A percentile compares a stretch with the other conserved stretches of the same genome.
Conservation (phyloP, 1,140 invertebrate species). For the Solen grandis region DNA sequence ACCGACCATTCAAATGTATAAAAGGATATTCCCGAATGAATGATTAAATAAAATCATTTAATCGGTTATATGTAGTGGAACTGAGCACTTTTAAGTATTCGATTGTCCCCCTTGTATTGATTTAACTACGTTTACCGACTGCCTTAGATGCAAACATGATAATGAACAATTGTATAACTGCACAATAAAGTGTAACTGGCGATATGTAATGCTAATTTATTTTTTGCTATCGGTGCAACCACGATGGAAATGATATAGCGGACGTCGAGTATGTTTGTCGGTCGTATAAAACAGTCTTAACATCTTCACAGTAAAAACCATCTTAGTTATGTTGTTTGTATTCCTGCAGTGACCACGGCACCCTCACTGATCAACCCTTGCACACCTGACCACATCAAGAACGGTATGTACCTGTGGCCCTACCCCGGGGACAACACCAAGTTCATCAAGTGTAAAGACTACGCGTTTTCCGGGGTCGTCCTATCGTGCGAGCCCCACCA, state of each 20-base stretch:
- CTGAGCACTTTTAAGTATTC: too few species aligned
- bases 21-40: too few species aligned
- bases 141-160: too few species aligned
- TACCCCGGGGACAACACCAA: conserved; percentile 3
- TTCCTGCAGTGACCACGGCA: neutral
- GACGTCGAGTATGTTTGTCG: neutral
- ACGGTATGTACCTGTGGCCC: neutral
- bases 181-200: neutral
- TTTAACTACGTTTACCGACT: too few species aligned
- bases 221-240: neutral
- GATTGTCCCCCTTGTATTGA: too few species aligned
- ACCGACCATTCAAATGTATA: too few species aligned
- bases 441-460: conserved; percentile 24
- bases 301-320: neutral
- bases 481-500: conserved; percentile 9
- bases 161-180: too few species aligned
- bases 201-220: neutral
- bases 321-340: neutral
- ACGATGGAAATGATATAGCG: neutral
- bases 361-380: neutral
- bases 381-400: neutral
- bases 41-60: too few species aligned
- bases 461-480: neutral
- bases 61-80: too few species aligned
- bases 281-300: neutral